Conservation (phyloP, 2,797 vertebrate species). For the Pygocentrus nattereri region DNA sequence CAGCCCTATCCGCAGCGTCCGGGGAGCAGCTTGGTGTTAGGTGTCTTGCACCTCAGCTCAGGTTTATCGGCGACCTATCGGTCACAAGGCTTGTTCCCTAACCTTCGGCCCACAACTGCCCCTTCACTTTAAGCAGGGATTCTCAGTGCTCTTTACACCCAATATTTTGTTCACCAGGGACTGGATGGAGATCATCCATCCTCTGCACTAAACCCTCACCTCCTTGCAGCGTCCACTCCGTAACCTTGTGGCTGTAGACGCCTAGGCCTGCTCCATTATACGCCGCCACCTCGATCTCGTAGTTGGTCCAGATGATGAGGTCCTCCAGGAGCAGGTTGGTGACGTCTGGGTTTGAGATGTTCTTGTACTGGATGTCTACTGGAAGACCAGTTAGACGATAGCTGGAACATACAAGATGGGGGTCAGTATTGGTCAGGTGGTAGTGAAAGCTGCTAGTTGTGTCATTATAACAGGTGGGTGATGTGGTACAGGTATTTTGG, state of each 20-base stretch:
- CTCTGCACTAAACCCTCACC: constrained; percentile 75
- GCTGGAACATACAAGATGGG: constrained; percentile 67
- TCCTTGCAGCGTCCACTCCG: constrained; percentile 97
- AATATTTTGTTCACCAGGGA: not conserved
- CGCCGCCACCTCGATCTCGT: constrained; percentile 96
- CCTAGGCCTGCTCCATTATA: constrained; percentile 95
- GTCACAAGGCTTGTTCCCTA: too few relatives aligned
- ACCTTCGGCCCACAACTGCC: too few relatives aligned
- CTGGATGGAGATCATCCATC: not conserved
- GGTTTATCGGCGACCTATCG: too few relatives aligned
- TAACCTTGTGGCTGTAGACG: constrained; percentile 92
- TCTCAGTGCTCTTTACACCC: too few relatives aligned
- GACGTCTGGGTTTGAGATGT: constrained; percentile 91
- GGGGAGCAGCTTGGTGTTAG: too few relatives aligned
- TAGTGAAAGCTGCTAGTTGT: too few relatives aligned
- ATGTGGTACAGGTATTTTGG: too few relatives aligned
- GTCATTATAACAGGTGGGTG: too few relatives aligned
- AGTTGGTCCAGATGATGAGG: constrained; percentile 99
- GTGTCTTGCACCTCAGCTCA: too few relatives aligned
- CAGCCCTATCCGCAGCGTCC: too few relatives aligned
- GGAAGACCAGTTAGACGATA: constrained; percentile 95
- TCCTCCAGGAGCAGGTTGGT: constrained; percentile 95
- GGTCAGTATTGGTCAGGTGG: not conserved
- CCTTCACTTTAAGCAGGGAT: not conserved
- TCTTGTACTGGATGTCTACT: constrained; percentile 94